Base-by-base conservation (phyloP, 2,888 invertebrate genomes). In the Dynastes maya region DNA sequence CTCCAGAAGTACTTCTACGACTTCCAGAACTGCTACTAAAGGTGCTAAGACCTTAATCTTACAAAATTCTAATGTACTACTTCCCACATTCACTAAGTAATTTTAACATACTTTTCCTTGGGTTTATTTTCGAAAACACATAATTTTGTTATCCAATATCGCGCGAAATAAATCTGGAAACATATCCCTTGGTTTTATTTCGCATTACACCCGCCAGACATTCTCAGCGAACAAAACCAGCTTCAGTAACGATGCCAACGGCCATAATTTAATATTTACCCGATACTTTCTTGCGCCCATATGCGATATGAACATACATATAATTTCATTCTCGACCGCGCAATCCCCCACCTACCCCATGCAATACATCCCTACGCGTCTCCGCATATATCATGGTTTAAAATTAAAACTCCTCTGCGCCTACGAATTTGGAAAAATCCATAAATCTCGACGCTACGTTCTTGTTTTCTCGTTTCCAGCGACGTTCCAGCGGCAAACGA, bases 251-350 rank as follows among this genome's bases (percentile, higher is more conserved):
- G 22, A 58, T 58, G n/a, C 16, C 55, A 16, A 3, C 8, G 8
- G 55, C 22, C 55, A 58, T 58, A 58, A 58, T 22, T 58, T 22
- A 58, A 58, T 58, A 58, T 58, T 58, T 22, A 22, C 55, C 8
- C 55, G 55, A 58, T 58, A 58, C 55, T 58, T 58, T 58, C 55
- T 58, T 58, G n/a, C 55, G 55, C 27, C 55, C 16, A 58, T 8
- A 58, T 45, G 8, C 22, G 55, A 22, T 58, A 22, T 16, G 22
- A 16, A 58, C 16, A 6, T 22, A 58, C 5, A 37, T 22, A 58
- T 22, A 58, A 58, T 58, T 22, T 16, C 55, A 58, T 58, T 27
- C 55, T 16, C 16, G n/a, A 8, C 55, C 55, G 55, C 55, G 16
- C 55, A 58, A 58, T 58, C 2, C 45, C 45, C 45, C 45, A 45